Conservation (phyloP, 2,113 vertebrate species). For the Clarias batrachus region DNA sequence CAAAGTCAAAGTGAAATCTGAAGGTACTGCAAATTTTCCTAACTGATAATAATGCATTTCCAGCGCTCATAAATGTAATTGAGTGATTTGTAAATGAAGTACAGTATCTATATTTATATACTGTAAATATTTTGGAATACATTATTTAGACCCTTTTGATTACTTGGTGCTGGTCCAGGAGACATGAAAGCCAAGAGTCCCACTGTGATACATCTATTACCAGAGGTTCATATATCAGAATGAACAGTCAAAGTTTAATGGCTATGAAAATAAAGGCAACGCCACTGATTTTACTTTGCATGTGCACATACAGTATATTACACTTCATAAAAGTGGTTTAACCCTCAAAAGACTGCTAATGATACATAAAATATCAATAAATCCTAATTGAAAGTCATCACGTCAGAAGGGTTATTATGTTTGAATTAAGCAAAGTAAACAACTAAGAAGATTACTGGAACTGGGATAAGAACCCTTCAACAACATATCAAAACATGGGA, state of each 20-base stretch:
- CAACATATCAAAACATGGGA: no score
- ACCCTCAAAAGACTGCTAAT: neutral
- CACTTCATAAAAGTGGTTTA: neutral
- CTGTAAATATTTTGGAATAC: neutral
- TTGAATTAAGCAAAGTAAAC: no score
- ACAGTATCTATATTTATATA: neutral
- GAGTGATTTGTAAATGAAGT: neutral
- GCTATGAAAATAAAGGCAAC: neutral
- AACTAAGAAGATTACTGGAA: no score
- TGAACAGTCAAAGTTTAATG: neutral
- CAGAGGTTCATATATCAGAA: neutral
- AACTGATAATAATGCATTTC: neutral
- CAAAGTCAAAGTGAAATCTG: neutral
- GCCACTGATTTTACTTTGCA: neutral
- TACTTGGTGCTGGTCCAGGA: neutral
- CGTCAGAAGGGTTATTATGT: no score
- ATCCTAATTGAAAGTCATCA: neutral
- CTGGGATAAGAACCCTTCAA: no score
- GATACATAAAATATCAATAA: neutral
- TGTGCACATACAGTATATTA: neutral
- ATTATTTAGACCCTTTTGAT: neutral
- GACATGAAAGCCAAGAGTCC: neutral
- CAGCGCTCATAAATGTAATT: neutral
- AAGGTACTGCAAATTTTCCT: neutral
- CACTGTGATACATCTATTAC: neutral